These are phyloP conservation scores for Lonchura striata DNA, from an alignment of 2,113 vertebrate species.

Conservation along the genomic window DNA sequence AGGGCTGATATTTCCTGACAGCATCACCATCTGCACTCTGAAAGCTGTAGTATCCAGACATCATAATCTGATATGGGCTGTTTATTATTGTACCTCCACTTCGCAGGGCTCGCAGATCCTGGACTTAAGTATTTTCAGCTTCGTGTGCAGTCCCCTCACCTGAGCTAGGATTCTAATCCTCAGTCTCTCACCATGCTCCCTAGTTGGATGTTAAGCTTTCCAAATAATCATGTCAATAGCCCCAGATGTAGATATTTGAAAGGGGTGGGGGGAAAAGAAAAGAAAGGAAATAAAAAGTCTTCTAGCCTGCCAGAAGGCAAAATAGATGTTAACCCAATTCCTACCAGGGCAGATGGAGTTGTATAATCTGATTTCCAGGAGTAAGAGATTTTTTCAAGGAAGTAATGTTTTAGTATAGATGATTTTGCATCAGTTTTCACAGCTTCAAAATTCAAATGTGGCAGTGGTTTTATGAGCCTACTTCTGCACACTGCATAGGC, in stretches of 20 bases:
- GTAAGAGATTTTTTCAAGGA: neutral
- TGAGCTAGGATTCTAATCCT: neutral
- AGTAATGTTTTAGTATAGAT: neutral
- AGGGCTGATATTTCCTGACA: constrained; percentile 29
- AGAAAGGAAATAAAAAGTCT: neutral
- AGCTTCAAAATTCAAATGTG: neutral
- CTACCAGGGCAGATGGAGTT: neutral
- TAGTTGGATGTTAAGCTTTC: neutral
- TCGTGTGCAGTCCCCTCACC: neutral
- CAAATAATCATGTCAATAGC: neutral
- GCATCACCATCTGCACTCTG: constrained; percentile 21
- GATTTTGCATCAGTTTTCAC: neutral
- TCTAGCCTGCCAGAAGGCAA: neutral
- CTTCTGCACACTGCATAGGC: neutral
- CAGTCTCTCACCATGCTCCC: neutral
- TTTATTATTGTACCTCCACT: neutral
- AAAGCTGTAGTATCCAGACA: neutral
- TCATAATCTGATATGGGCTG: neutral
- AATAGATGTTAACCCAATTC: constrained; percentile 26
- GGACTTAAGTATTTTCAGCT: neutral
- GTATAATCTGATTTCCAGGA: constrained; percentile 17
- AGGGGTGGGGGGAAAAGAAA: fast-evolving
- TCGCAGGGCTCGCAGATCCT: fast-evolving
- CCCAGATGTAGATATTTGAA: neutral
- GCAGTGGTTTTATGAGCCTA: neutral